phyloP scores from a whole-genome alignment of 2,113 vertebrate genomes.

The Chauna torquata region DNA sequence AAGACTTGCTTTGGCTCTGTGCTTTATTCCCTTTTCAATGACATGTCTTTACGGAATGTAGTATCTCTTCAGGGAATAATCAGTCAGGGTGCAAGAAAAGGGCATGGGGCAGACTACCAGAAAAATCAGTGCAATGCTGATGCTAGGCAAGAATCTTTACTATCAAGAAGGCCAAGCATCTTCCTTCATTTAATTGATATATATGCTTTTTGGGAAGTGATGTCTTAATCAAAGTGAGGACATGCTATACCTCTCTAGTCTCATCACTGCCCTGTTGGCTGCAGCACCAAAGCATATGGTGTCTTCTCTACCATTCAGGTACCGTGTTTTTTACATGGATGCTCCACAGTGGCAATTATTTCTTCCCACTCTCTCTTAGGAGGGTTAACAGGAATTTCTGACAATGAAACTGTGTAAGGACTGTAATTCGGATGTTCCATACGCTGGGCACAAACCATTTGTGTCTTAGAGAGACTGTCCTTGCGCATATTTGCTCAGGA shows the following conservation, averaged over 20 bases:
- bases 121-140: neutral
- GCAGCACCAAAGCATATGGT: neutral
- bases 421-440: neutral
- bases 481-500: neutral
- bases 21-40: slow-evolving; percentile 10
- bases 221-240: neutral
- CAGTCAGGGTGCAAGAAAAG: slow-evolving; percentile 28
- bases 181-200: neutral
- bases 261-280: neutral
- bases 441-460: neutral
- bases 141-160: neutral
- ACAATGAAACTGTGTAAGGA: neutral
- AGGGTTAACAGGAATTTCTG: neutral
- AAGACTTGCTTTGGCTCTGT: slow-evolving; percentile 3
- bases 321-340: neutral
- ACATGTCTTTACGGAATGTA: neutral
- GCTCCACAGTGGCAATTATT: neutral
- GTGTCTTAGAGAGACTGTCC: neutral
- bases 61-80: slow-evolving; percentile 28
- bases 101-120: neutral
- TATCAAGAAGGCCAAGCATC: neutral
- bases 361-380: neutral
- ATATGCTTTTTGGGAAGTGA: neutral
- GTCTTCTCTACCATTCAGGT: neutral
- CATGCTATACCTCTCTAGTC: neutral